Base-by-base conservation (phyloP, 2,797 vertebrate genomes). In the Rhabdomys pumilio region DNA sequence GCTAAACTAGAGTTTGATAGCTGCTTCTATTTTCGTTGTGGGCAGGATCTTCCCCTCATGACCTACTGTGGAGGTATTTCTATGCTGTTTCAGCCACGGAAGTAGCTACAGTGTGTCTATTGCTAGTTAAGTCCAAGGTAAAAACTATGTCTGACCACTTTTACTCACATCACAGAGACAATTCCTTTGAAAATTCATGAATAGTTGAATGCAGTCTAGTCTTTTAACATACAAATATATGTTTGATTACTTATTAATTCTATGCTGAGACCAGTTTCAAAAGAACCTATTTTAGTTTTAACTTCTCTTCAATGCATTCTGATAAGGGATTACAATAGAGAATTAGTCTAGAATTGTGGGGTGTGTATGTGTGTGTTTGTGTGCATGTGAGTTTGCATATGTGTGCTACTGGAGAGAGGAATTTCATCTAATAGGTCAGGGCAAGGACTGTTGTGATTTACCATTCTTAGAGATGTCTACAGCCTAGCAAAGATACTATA, bases 221-320 rank as follows among this genome's bases (percentile, higher is more conserved):
- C 31, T 86, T 87, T 92, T 67, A 84, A 73, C 5, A 79, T 47
- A 80, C 4, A 47, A 67, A 80, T 79, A 41, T 38, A 83, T 63
- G 72, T 75, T 87, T 77, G 61, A 73, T 86, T 38, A 73, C 80
- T 92, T 95, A 67, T 44, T 87, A 53, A 90, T 10, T 79, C 95
- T 24, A 85, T 63, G 20, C 55, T 79, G 55, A 94, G 50, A 5
- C 67, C 31, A 53, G 72, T 90, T 82, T 92, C 15, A 92, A 82
- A 92, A 93, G 47, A 41, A 77, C 15, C 55, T 69, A 26, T 86
- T 73, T 92, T 69, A 93, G 73, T 86, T 63, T 83, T 85, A 81
- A 61, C 34, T 63, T 73, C 5, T 67, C 41, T 87, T 76, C 55
- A 50, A 29, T 83, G 29, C 22, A 84, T 94, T 91, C 87, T 55